Percentiles rank a stretch among this genome's conserved stretches.
Conservation (phyloP, 2,113 vertebrate species). For the Dinomys branickii region DNA sequence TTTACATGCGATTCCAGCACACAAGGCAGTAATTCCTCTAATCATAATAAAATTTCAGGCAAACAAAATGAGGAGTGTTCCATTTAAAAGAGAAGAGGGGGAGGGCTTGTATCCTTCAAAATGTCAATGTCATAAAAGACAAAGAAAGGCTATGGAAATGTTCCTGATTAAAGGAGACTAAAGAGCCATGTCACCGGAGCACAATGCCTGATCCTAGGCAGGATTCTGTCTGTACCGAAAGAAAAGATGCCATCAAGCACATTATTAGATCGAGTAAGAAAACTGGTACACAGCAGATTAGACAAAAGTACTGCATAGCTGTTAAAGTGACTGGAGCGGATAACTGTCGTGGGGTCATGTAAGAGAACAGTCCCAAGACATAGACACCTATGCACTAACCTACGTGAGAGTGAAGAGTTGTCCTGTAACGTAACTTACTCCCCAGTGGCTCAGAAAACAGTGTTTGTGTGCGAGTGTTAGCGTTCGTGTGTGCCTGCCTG, state of each 20-base stretch:
- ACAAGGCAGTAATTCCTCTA: not conserved
- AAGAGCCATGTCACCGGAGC: slow-evolving; percentile 5
- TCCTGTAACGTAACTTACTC: not conserved
- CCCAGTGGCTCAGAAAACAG: not conserved
- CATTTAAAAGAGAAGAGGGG: slow-evolving; percentile 33
- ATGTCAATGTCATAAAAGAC: slow-evolving; percentile 70
- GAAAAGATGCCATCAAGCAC: not conserved
- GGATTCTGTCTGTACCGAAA: slow-evolving; percentile 12
- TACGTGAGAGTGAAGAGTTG: not conserved
- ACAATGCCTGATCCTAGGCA: slow-evolving; percentile 9
- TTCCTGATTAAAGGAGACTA: slow-evolving; percentile 57
- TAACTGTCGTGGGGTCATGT: no score
- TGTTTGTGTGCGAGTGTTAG: no score
- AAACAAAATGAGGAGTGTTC: slow-evolving; percentile 1
- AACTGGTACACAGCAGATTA: not conserved
- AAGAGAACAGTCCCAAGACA: not conserved
- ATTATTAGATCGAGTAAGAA: slow-evolving; percentile 32
- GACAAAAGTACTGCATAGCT: not conserved
- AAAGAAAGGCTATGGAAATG: slow-evolving; percentile 45
- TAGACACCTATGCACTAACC: not conserved
- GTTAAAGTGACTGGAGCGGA: not conserved
- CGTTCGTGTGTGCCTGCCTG: not conserved
- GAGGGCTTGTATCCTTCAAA: slow-evolving; percentile 39
- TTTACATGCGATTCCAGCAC: not conserved
- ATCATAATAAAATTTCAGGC: slow-evolving; percentile 43